Conservation (phyloP, 2,797 vertebrate genomes). For the Lagocephalus sceleratus region DNA sequence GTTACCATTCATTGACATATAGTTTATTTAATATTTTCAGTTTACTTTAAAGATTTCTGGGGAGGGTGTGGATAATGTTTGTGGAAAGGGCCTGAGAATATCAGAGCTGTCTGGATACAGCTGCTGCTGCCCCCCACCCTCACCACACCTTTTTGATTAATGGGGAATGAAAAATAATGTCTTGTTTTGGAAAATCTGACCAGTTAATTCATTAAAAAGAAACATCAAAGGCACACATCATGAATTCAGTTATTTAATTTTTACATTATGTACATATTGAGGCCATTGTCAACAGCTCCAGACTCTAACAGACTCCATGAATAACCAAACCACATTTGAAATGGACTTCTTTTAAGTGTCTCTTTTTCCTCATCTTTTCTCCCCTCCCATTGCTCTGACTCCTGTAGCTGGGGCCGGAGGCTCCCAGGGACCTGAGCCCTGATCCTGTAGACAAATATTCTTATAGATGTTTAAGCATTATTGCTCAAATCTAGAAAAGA, state of each 20-base stretch:
- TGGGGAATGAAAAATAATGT: neutral
- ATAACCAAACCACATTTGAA: too few species aligned
- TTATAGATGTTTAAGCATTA: conserved; percentile 55
- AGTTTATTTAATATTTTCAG: conserved; percentile 27
- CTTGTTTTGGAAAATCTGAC: neutral
- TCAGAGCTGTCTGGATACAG: conserved; percentile 7
- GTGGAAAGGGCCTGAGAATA: conserved; percentile 23
- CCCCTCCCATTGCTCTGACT: conserved; percentile 31
- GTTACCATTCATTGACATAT: conserved; percentile 13
- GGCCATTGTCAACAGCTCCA: too few species aligned
- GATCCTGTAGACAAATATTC: conserved; percentile 74
- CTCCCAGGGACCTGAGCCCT: conserved; percentile 64
- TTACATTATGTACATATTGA: too few species aligned
- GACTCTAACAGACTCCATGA: too few species aligned
- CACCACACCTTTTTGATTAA: too few species aligned
- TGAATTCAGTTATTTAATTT: too few species aligned
- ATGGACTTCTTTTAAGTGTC: too few species aligned
- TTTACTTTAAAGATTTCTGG: conserved; percentile 35
- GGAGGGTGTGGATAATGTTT: conserved; percentile 28
- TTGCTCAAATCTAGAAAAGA: too few species aligned
- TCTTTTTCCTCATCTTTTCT: neutral
- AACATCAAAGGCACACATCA: too few species aligned
- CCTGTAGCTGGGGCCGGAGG: conserved; percentile 61
- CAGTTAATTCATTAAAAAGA: conserved; percentile 7
- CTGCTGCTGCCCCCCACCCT: conserved; percentile 8